Base-by-base conservation (phyloP, 2,113 vertebrate genomes). In the Heteronetta atricapilla region DNA sequence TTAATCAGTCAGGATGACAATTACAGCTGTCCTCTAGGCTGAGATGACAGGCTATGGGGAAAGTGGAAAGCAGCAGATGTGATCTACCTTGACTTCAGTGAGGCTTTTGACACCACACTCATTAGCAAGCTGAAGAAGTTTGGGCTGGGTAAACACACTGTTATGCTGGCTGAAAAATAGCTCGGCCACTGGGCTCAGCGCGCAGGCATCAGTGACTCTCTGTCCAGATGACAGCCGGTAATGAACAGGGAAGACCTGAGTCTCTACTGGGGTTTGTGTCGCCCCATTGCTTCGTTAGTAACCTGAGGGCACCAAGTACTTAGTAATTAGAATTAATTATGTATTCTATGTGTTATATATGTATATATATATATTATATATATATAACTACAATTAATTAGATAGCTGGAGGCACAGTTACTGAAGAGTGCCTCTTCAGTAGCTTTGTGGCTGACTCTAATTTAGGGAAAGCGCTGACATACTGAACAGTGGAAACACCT, bases 1-100 rank as follows among this genome's bases (percentile, higher is more conserved):
- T 94, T 96, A 94, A 92, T 94, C 92, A 93, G 81, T 84, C 91
- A 76, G 89, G 81, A 92, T 90, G 84, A 89, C 77, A 95, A 96
- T 90, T 94, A 87, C 3, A 4, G 64, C 90, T 95, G 90, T 86
- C 92, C 79, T 74, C 79, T 77, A 90, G 79, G 90, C 82, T 95
- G 95, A 96, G 83, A 90, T 38, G 70, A 68, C 48, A 79, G 74
- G 80, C 90, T 88, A 31, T 29, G 52, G 73, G 82, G 62, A 83
- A 84, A 8, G 53, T 9, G 2, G 68, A 83, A 83, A 86, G 94
- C 6, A 4, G 92, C 80, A 93, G 77, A 82, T 86, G 56, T 76
- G 74, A 92, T 62, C 86, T 70, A 64, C 94, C 72, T 78, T 83
- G 86, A 74, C 68, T 86, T 33, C 5, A 64, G 68, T 42, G 80